Conservation (phyloP, 2,797 vertebrate genomes). For the Thaleichthys pacificus region DNA sequence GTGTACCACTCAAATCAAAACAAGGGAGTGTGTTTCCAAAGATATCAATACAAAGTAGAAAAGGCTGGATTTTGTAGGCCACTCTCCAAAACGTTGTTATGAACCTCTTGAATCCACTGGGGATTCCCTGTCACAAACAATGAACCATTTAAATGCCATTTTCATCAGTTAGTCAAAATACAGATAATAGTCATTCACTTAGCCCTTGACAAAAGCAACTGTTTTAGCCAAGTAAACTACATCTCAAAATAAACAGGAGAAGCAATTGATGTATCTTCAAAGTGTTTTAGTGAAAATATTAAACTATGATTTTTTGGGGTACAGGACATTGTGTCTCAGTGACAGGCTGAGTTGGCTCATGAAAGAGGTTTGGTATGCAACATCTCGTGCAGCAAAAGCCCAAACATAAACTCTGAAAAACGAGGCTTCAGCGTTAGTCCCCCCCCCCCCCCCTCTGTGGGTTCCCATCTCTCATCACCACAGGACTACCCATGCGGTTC, state of each 20-base stretch:
- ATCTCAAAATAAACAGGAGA: conserved; percentile 51
- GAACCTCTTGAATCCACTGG: conserved; percentile 40
- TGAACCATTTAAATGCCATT: conserved; percentile 57
- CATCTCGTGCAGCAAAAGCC: conserved; percentile 58
- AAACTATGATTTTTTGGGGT: conserved; percentile 53
- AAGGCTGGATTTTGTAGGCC: neutral
- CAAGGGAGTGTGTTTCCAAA: conserved; percentile 25
- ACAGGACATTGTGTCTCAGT: conserved; percentile 50
- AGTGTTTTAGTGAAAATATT: conserved; percentile 38
- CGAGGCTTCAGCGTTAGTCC: conserved; percentile 34
- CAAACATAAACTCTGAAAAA: conserved; percentile 57
- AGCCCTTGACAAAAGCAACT: conserved; percentile 48
- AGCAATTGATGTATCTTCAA: conserved; percentile 49
- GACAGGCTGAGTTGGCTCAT: conserved; percentile 47
- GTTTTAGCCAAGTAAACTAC: conserved; percentile 51
- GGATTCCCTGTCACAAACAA: conserved; percentile 56
- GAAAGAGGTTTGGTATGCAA: conserved; percentile 53
- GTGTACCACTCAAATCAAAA: conserved; percentile 24
- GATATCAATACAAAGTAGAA: conserved; percentile 8
- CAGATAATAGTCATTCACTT: conserved; percentile 47
- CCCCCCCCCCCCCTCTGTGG: neutral
- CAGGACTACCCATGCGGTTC: conserved; percentile 45
- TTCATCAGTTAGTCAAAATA: conserved; percentile 67
- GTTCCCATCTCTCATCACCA: conserved; percentile 60
- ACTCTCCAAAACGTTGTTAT: conserved; percentile 34